A percentile compares a stretch with the other conserved stretches of the same genome.
phyloP scores from a whole-genome alignment of 2,113 vertebrate genomes.

The Ranitomeya imitator region DNA sequence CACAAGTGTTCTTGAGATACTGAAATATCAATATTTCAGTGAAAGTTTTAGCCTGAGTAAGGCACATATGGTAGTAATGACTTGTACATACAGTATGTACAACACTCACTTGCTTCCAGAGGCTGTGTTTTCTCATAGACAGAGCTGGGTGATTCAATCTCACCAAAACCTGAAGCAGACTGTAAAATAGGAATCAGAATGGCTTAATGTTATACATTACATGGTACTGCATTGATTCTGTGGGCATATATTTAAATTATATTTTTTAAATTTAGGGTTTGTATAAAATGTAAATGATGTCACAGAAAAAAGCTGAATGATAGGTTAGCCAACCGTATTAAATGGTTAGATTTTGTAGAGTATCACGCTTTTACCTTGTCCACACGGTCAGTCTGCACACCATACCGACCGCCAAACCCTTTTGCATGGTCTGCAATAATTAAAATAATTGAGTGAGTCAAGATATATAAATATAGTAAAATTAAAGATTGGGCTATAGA shows the following conservation, averaged over 20 bases:
- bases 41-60: neutral
- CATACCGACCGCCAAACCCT: slow-evolving; percentile 91
- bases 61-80: neutral
- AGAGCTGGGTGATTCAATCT: slow-evolving; percentile 56
- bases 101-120: slow-evolving; percentile 50
- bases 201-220: neutral
- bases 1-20: neutral
- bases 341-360: neutral
- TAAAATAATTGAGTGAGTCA: neutral
- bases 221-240: neutral
- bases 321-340: neutral
- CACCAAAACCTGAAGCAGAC: slow-evolving; percentile 50
- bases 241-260: neutral
- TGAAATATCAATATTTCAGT: neutral
- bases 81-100: neutral
- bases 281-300: neutral
- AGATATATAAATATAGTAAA: neutral
- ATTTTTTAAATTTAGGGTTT: neutral
- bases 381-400: slow-evolving; percentile 87
- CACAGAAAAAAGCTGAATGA: neutral
- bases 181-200: neutral
- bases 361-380: slow-evolving; percentile 81
- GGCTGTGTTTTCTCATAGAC: slow-evolving; percentile 52
- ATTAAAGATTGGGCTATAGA: too few species aligned
- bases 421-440: slow-evolving; percentile 82